Percentiles rank a stretch among this genome's conserved stretches.
Conservation (phyloP, 2,113 vertebrate species). For the Sceloporus undulatus region DNA sequence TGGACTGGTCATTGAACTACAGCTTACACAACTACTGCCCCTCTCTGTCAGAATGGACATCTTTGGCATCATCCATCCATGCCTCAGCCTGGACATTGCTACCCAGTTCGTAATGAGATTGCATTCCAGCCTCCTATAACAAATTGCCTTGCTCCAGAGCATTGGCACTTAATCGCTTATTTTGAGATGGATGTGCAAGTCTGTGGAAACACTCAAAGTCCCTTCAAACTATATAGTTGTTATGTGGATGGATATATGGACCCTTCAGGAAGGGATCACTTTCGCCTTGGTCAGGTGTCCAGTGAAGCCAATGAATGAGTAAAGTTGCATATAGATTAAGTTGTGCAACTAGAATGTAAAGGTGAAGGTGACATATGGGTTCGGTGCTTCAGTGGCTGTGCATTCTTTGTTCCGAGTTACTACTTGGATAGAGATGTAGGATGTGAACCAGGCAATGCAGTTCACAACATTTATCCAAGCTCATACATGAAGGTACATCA, state of each 20-base stretch:
- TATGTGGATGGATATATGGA: slow-evolving; percentile 95
- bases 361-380: too few species aligned
- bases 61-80: slow-evolving; percentile 96
- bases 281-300: slow-evolving; percentile 95
- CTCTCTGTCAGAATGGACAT: slow-evolving; percentile 95
- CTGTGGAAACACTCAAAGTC: slow-evolving; percentile 96
- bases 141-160: slow-evolving; percentile 95
- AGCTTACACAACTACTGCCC: slow-evolving; percentile 89
- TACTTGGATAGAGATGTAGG: too few species aligned
- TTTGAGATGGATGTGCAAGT: slow-evolving; percentile 99
- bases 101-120: slow-evolving; percentile 97
- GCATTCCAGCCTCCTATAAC: slow-evolving; percentile 97
- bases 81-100: slow-evolving; percentile 95
- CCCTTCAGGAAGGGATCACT: slow-evolving; percentile 95
- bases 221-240: slow-evolving; percentile 92
- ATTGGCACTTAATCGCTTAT: slow-evolving; percentile 97
- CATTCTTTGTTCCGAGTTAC: too few species aligned
- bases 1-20: slow-evolving; percentile 92
- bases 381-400: too few species aligned
- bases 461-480: too few species aligned
- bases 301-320: slow-evolving; percentile 97
- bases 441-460: too few species aligned
- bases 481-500: too few species aligned
- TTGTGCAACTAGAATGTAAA: too few species aligned
- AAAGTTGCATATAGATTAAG: slow-evolving; percentile 74